Percentiles rank a stretch among this genome's conserved stretches.
Evolutionary conservation across 1,140 invertebrate genomes (phyloP).

Genomic region (Papilio polytes): DNA sequence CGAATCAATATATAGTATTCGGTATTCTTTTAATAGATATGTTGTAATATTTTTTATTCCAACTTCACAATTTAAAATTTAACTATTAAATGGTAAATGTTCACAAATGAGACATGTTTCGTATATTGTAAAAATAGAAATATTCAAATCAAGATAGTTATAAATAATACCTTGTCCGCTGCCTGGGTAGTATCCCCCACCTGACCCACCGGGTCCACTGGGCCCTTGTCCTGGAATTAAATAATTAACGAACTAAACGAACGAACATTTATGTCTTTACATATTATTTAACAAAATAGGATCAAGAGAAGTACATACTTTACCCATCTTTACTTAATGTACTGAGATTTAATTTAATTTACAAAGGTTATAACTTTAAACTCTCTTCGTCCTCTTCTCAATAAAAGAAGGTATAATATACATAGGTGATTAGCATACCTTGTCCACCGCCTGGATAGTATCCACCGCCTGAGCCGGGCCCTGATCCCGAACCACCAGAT

Average conservation of each 20-base stretch:
- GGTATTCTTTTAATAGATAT: background rate
- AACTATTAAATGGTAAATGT: background rate
- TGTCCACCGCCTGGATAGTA: constrained; percentile 51
- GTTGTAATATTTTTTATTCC: background rate
- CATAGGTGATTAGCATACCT: constrained; percentile 31
- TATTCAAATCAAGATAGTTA: background rate
- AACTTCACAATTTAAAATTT: background rate
- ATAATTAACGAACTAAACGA: background rate
- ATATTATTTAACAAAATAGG: background rate
- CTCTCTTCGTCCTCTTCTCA: background rate
- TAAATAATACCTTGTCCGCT: constrained; percentile 39
- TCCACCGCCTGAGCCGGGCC: constrained; percentile 44
- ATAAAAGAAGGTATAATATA: background rate
- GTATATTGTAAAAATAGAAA: background rate
- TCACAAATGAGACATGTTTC: no score
- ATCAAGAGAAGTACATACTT: no score
- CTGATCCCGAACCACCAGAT: constrained; percentile 22
- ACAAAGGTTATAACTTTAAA: background rate
- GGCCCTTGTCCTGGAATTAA: constrained; percentile 45
- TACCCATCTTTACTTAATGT: no score
- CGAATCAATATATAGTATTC: background rate
- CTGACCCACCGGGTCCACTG: constrained; percentile 44
- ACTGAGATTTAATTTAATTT: background rate
- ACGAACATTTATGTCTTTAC: background rate
- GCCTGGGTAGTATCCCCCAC: constrained; percentile 42